Evolutionary conservation across 2,797 vertebrate genomes (phyloP).

Genomic region (Monodelphis domestica): DNA sequence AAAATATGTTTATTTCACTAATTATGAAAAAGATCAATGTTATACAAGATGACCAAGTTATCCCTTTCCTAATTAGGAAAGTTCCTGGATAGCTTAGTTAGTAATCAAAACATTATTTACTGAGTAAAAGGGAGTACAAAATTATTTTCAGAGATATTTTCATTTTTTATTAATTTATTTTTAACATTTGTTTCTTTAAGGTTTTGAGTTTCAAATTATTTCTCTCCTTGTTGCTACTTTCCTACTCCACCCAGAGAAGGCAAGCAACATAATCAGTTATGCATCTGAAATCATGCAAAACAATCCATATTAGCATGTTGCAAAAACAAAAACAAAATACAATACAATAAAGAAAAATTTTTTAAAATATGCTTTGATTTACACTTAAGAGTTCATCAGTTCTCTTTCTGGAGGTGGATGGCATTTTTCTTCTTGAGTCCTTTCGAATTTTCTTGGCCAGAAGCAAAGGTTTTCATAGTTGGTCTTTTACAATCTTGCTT

Average conservation of each 20-base stretch:
- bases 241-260: not conserved
- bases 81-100: not conserved
- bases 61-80: not conserved
- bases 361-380: not conserved
- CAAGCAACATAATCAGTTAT: not conserved
- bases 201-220: not conserved
- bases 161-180: too few relatives aligned
- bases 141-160: too few relatives aligned
- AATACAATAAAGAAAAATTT: not conserved
- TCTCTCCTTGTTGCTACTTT: not conserved
- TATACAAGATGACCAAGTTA: not conserved
- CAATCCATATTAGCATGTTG: not conserved
- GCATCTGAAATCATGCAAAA: not conserved
- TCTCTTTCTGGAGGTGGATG: not conserved
- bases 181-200: not conserved
- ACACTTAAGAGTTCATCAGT: not conserved
- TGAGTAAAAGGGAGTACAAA: not conserved
- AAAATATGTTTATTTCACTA: too few relatives aligned
- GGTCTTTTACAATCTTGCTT: not conserved
- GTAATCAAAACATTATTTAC: conserved; percentile 12
- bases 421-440: too few relatives aligned
- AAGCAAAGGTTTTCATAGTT: not conserved
- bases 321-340: not conserved
- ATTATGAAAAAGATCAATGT: too few relatives aligned
- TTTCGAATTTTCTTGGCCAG: not conserved